Evolutionary conservation across 2,797 vertebrate species (phyloP).

Genomic region (Perodicticus potto): DNA sequence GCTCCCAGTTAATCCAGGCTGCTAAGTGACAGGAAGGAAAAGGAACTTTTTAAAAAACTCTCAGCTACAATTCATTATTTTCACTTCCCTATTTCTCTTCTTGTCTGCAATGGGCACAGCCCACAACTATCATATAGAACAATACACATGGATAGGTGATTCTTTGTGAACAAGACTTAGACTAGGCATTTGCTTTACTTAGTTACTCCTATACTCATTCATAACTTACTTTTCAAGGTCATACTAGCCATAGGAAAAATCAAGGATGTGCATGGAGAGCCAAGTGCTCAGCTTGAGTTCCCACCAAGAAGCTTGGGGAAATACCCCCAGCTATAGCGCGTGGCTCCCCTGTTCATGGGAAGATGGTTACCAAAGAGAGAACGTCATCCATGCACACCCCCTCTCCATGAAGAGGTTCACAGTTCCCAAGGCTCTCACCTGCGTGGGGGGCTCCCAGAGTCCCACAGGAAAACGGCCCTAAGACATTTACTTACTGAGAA

Average conservation of each 20-base stretch:
- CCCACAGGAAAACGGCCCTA: not conserved
- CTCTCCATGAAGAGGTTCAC: not conserved
- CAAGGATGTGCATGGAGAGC: not conserved
- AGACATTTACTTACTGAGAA: not conserved
- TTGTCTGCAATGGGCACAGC: not conserved
- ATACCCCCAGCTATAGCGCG: too few relatives aligned
- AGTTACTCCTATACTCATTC: not conserved
- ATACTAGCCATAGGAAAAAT: not conserved
- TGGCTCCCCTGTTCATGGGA: not conserved
- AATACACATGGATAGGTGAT: not conserved
- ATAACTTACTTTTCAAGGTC: not conserved
- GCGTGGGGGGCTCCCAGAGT: not conserved
- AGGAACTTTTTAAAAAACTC: not conserved
- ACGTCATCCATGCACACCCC: accelerated
- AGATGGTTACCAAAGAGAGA: not conserved
- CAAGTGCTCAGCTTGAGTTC: not conserved
- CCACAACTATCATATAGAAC: not conserved
- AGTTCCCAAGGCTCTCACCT: not conserved
- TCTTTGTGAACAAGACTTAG: not conserved
- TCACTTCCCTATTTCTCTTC: not conserved
- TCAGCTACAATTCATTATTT: not conserved
- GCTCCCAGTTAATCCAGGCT: not conserved
- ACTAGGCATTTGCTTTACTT: not conserved
- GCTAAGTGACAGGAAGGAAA: not conserved
- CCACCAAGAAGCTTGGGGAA: not conserved